Evolutionary conservation across 2,113 vertebrate genomes (phyloP), one percentile per base, ranked within the genome.

Genomic region (Rallus limicola): DNA sequence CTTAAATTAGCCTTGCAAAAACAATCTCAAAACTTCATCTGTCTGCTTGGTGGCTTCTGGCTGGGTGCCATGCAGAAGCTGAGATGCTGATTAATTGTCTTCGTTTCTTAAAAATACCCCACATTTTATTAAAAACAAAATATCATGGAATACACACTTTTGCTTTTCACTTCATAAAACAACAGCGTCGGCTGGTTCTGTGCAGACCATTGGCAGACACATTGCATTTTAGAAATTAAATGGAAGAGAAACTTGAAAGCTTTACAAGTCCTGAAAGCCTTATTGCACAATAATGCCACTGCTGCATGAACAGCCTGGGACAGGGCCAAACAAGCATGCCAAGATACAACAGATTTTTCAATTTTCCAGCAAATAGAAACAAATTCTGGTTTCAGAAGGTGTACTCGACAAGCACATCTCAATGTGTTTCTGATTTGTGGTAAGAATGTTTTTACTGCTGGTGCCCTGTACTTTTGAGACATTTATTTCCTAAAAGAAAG

Each of bases 381-480:
- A 98, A 98, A 98, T 98, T 97, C 95, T 97, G 75, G 72, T 97
- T 98, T 98, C 95, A 97, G 95, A 97, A 98, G 96, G 96, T 97
- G 92, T 96, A 88, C 67, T 98, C 58, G 3, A 91, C 94, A 96
- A 98, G 97, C 93, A 93, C 92, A 95, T 97, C 87, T 86, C 97
- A 98, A 98, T 98, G 92, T 98, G 98, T 98, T 98, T 98, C 96
- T 98, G 97, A 98, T 98, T 99, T 98, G 98, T 93, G 98, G 97
- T 97, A 97, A 98, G 98, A 99, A 98, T 98, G 98, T 99, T 99
- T 98, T 99, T 98, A 97, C 98, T 98, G 96, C 97, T 98, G 86
- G 93, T 98, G 97, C 97, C 97, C 98, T 98, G 97, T 98, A 97
- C 97, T 97, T 97, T 98, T 86, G 95, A 98, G 98, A 98, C 97